phyloP scores from a whole-genome alignment of 2,113 vertebrate genomes.

The Gymnobelideus leadbeateri region DNA sequence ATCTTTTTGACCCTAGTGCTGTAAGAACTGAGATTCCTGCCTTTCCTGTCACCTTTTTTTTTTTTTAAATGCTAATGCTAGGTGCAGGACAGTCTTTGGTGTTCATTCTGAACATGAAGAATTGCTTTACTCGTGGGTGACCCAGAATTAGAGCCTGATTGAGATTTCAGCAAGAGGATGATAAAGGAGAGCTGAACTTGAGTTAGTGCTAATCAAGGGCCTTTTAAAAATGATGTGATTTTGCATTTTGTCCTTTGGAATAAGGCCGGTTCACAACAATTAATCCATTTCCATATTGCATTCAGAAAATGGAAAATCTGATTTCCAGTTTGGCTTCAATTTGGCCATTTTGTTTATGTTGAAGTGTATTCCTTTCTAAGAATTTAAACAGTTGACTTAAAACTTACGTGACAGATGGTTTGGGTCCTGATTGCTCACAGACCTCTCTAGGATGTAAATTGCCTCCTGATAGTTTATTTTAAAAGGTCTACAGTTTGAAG shows the following conservation, averaged over 20 bases:
- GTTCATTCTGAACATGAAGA: background rate
- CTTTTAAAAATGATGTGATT: background rate
- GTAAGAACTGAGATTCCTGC: background rate
- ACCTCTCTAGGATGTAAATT: background rate
- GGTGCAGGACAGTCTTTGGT: background rate
- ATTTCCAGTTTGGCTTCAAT: background rate
- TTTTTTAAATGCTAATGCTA: background rate
- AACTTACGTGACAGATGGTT: background rate
- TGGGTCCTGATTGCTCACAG: background rate
- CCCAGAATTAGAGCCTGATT: background rate
- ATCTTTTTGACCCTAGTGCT: too few species aligned
- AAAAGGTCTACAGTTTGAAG: background rate
- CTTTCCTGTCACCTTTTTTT: background rate
- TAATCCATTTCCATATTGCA: background rate
- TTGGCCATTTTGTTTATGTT: background rate
- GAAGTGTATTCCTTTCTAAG: background rate
- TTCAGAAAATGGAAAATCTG: background rate
- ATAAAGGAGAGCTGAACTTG: background rate
- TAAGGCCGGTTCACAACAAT: background rate
- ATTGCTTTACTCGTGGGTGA: background rate
- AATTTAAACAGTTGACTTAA: background rate
- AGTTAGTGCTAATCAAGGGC: too few species aligned
- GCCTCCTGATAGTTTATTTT: background rate
- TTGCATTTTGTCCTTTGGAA: background rate
- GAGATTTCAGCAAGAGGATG: background rate